Evolutionary conservation across 2,797 vertebrate species (phyloP), one percentile per base, ranked within the genome.

Genomic region (Myotis findleyi): DNA sequence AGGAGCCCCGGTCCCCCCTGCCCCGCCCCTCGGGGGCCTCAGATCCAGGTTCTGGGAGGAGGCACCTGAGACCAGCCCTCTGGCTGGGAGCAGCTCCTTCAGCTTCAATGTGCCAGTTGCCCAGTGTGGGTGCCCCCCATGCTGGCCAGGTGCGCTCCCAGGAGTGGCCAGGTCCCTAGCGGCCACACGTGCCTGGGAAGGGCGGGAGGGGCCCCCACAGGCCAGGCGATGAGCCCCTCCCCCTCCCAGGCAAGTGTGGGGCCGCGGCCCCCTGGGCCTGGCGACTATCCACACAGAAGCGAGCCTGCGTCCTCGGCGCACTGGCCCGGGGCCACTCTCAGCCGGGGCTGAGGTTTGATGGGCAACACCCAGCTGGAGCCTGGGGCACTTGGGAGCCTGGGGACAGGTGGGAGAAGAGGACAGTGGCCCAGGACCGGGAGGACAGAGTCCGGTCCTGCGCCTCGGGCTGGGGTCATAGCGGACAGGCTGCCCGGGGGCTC

Each of bases 301-400:
- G 1, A 33, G 0, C 21, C 23, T 14, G 69, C 14, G 11, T 44
- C 36, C 14, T 6, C 0, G 13, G 62, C 69, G 57, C 25, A 0
- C 8, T 23, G 49, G 57, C 11, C 3, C 51, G 6, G n/a, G 9
- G 21, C 16, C 30, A 33, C 9, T 2, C 21, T 5, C 6, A 27
- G 20, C 5, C 4, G 3, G 16, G 23, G 88, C 27, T 1, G 17
- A n/a, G 38, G 5, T 44, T 0, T 23, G 62, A 8, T 1, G 2
- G 18, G 8, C 53, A 59, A 41, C 18, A 1, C 11, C 72, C 44
- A 79, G 64, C 2, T 66, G 21, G 47, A 9, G 27, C 17, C 53
- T n/a, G 23, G 10, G 21, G 16, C 1, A 6, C 14, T 23, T 1
- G 9, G 69, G 41, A 76, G n/a, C 38, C 11, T 10, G 9, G 30